Conservation (phyloP, 2,113 vertebrate species). For the Cromileptes altivelis region DNA sequence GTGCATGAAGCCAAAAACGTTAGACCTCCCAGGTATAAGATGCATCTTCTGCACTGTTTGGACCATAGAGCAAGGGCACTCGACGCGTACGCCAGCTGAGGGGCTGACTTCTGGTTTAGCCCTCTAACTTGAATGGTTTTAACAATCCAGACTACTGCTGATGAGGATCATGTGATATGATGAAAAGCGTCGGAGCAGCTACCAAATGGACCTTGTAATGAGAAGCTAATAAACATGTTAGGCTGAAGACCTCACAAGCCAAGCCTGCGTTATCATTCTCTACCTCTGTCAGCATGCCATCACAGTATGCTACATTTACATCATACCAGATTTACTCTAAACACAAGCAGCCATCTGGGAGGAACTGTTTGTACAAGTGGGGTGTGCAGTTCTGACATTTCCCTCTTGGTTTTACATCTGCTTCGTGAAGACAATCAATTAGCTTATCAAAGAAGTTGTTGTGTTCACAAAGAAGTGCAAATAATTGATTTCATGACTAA, state of each 20-base stretch:
- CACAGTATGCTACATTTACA: background rate
- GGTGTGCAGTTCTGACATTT: background rate
- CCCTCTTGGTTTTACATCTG: background rate
- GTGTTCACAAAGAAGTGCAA: background rate
- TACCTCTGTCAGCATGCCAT: conserved; percentile 1
- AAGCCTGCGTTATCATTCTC: background rate
- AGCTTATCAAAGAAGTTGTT: background rate
- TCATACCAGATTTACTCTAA: conserved; percentile 22
- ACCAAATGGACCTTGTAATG: background rate
- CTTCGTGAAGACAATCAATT: too few species aligned
- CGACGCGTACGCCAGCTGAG: too few species aligned
- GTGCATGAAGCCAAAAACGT: too few species aligned
- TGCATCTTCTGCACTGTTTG: too few species aligned
- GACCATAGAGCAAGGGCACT: too few species aligned
- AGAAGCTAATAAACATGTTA: background rate
- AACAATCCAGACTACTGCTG: background rate
- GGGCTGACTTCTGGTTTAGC: too few species aligned
- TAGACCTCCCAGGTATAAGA: too few species aligned
- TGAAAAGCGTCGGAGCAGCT: background rate
- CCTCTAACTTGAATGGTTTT: too few species aligned
- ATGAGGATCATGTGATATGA: conserved; percentile 1
- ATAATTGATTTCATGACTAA: background rate
- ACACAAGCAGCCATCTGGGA: background rate
- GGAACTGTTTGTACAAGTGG: background rate
- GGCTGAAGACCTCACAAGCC: background rate